Conservation (phyloP, 2,113 vertebrate genomes). For the Hydrochoerus hydrochaeris region DNA sequence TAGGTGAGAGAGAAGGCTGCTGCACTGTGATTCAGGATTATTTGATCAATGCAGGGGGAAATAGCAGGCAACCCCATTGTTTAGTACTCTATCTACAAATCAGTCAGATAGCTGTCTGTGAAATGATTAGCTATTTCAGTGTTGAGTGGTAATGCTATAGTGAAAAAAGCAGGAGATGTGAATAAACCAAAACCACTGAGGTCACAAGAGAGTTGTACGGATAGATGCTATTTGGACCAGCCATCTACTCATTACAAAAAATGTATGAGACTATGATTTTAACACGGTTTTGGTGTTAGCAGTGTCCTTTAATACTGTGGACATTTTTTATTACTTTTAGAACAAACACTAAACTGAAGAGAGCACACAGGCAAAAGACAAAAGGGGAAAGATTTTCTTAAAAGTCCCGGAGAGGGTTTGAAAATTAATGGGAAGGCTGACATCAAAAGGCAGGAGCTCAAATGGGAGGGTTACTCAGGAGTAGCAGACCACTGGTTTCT, state of each 20-base stretch:
- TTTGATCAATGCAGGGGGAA: conserved; percentile 72
- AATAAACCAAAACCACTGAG: conserved; percentile 37
- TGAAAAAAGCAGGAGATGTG: conserved; percentile 35
- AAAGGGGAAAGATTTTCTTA: background rate
- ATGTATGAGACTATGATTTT: background rate
- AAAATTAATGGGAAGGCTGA: background rate
- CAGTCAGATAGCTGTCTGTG: conserved; percentile 59
- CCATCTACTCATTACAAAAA: background rate
- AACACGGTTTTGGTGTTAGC: background rate
- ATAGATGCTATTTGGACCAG: background rate
- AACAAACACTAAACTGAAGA: conserved; percentile 19
- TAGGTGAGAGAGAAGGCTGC: conserved; percentile 69
- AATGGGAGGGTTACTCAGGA: too few species aligned
- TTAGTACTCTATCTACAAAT: conserved; percentile 51
- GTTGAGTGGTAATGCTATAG: conserved; percentile 9
- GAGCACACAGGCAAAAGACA: background rate
- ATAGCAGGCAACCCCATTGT: conserved; percentile 39
- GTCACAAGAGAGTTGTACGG: background rate
- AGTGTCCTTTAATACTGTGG: background rate
- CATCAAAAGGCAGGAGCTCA: background rate
- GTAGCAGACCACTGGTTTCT: background rate
- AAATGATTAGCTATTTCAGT: conserved; percentile 62
- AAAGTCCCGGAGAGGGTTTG: background rate
- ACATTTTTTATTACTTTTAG: background rate
- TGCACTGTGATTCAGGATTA: conserved; percentile 53